phyloP scores from a whole-genome alignment of 1,140 invertebrate genomes.

The Heterodera carotae region DNA sequence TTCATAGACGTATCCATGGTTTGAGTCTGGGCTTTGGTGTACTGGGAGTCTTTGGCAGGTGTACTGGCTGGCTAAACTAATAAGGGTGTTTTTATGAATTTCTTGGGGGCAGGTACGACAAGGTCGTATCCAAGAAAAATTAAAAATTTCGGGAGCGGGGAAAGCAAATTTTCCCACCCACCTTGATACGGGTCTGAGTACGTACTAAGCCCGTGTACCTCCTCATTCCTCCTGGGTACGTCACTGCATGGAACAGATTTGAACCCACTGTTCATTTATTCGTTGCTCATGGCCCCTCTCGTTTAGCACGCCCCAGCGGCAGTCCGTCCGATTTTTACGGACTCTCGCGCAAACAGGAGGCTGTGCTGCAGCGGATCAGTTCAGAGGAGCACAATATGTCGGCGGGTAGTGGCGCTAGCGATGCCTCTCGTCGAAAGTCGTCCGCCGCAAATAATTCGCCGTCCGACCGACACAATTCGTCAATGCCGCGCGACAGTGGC shows the following conservation, averaged over 20 bases:
- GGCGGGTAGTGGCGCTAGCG: not conserved
- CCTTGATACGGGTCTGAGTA: too few relatives aligned
- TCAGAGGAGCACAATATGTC: constrained; percentile 14
- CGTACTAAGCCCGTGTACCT: too few relatives aligned
- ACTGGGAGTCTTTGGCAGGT: too few relatives aligned
- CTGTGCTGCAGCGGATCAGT: constrained; percentile 8
- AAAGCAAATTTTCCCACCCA: too few relatives aligned
- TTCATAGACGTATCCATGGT: not conserved
- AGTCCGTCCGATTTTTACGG: constrained; percentile 24
- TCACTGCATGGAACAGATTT: too few relatives aligned
- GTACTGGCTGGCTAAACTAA: too few relatives aligned
- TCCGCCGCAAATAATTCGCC: constrained; percentile 9
- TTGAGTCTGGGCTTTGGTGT: too few relatives aligned
- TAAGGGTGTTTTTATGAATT: too few relatives aligned
- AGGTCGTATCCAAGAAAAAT: too few relatives aligned
- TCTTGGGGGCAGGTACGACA: too few relatives aligned
- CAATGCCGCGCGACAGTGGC: not conserved
- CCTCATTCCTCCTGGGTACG: too few relatives aligned
- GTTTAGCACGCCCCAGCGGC: not conserved
- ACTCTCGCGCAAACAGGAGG: constrained; percentile 9
- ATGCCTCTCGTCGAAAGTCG: not conserved
- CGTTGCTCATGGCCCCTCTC: not conserved
- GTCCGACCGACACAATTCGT: not conserved
- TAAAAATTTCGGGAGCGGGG: too few relatives aligned
- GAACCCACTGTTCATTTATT: not conserved